These are phyloP conservation scores for Arnoldichthys spilopterus DNA, from an alignment of 2,797 vertebrate genomes.

Conservation along the genomic window DNA sequence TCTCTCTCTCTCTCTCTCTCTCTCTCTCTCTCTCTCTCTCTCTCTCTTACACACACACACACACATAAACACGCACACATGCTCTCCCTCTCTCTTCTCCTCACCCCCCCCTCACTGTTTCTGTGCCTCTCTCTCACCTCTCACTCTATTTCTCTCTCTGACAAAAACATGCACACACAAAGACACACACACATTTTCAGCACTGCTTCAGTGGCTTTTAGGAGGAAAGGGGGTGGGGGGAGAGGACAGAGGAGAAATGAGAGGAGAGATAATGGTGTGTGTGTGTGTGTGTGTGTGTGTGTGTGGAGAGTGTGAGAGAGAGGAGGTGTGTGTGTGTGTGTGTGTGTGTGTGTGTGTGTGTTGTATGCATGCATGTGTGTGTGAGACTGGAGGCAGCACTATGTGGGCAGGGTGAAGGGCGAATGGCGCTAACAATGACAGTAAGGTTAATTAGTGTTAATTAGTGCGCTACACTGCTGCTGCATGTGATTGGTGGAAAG, in stretches of 20 bases:
- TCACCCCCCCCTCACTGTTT: constrained; percentile 40
- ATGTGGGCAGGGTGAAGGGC: constrained; percentile 36
- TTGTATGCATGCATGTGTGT: no score
- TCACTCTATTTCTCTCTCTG: constrained; percentile 46
- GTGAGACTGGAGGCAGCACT: constrained; percentile 34
- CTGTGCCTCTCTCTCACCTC: constrained; percentile 52
- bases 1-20: constrained; percentile 41
- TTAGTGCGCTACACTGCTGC: constrained; percentile 30
- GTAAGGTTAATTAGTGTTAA: constrained; percentile 58
- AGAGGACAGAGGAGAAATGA: constrained; percentile 37
- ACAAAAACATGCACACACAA: constrained; percentile 41
- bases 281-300: constrained; percentile 23
- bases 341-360: no score
- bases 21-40: constrained; percentile 29
- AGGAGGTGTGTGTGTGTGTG: background rate
- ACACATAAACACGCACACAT: constrained; percentile 25
- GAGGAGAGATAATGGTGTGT: constrained; percentile 43
- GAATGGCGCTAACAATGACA: constrained; percentile 39
- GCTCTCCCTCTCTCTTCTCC: constrained; percentile 32
- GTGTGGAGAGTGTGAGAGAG: background rate
- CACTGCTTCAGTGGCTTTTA: constrained; percentile 47
- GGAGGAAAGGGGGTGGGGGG: constrained; percentile 8
- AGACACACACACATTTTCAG: constrained; percentile 35
- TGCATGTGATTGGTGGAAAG: constrained; percentile 30
- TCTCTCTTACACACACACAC: constrained; percentile 29